Conservation (phyloP, 2,113 vertebrate species). For the Sinocyclocheilus maitianheensis region DNA sequence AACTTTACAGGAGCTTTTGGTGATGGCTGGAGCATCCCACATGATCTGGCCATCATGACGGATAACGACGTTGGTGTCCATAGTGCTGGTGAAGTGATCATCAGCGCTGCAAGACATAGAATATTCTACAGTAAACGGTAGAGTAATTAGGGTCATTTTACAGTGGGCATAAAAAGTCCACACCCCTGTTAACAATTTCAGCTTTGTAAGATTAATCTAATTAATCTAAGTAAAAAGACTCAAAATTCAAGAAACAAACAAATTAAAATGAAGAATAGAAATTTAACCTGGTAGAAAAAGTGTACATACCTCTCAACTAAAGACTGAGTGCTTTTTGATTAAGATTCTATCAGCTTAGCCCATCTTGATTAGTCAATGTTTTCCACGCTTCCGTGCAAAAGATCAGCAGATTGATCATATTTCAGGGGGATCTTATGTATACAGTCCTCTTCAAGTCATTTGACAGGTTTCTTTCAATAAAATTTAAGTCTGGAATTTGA, state of each 20-base stretch:
- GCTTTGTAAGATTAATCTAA: no score
- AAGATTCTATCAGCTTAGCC: neutral
- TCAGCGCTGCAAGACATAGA: conserved; percentile 76
- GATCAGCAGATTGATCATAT: neutral
- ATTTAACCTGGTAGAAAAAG: neutral
- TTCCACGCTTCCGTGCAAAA: neutral
- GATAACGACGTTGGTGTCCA: conserved; percentile 92
- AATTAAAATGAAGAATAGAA: no score
- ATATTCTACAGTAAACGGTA: neutral
- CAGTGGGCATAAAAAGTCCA: neutral
- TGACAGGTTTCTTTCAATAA: neutral
- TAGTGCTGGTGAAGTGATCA: conserved; percentile 77
- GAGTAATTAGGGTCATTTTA: neutral
- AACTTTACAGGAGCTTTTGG: conserved; percentile 90
- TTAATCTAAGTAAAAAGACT: no score
- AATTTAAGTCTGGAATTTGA: neutral
- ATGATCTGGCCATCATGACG: conserved; percentile 81
- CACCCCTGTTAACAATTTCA: no score
- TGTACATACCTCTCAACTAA: neutral
- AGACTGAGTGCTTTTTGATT: neutral
- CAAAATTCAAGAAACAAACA: neutral
- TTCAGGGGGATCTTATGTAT: neutral
- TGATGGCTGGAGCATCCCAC: conserved; percentile 91
- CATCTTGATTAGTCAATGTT: neutral
- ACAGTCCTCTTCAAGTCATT: neutral